Evolutionary conservation across 2,113 vertebrate species (phyloP), one percentile per base, ranked within the genome.

Genomic region (Myiozetetes cayanensis): DNA sequence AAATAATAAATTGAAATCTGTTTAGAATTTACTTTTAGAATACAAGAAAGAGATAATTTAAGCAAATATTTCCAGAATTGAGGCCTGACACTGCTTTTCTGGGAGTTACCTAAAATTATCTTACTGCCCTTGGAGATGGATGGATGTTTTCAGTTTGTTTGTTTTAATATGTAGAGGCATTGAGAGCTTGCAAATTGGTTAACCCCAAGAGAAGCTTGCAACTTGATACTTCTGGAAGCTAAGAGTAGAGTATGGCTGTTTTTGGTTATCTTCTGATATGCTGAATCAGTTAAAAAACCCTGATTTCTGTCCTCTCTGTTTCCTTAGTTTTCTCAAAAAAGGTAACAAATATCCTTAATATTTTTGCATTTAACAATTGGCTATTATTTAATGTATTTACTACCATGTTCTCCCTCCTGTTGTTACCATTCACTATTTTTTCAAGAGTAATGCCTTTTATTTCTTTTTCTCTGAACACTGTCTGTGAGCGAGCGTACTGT

Each of bases 381-480:
- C 73, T 82, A 23, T 53, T 71, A 72, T 94, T 87, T 85, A 39
- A 20, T 47, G 21, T 82, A 61, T 68, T 89, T 90, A 80, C n/a
- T 80, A 58, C 66, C 6, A 22, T 37, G 10, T 65, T 92, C 22
- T 43, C 90, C 49, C 24, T 89, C 41, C n/a, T 80, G 30, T 55
- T 92, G 71, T 85, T 85, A 30, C 82, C 49, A 74, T 88, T 91
- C 79, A 70, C 71, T 14, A 24, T 93, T 76, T 12, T 80, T 90
- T 90, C 43, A 33, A 95, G 83, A 83, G 53, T 70, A 76, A 70
- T 6, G 49, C 30, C 27, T 80, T 87, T 68, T 76, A 56, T 76
- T 87, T 88, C 17, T 58, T 83, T 46, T 49, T 27, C 33, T 87
- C n/a, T 94, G 90, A 85, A 46, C 85, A 41, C 30, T 80, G 28